Evolutionary conservation across 2,797 vertebrate species (phyloP).

Genomic region (Karalla daura): DNA sequence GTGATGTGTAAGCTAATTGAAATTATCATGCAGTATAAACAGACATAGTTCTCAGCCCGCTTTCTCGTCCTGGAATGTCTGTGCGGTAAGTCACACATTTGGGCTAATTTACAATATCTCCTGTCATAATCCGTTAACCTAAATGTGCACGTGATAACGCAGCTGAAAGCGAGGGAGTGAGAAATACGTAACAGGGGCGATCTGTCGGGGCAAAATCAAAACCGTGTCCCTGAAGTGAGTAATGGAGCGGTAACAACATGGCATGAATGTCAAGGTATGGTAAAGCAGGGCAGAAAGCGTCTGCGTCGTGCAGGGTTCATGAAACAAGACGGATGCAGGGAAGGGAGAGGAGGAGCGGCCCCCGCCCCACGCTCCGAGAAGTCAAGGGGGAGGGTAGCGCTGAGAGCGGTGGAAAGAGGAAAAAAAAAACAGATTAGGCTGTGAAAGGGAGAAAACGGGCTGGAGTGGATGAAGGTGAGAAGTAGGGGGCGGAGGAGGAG

Average conservation of each 20-base stretch:
- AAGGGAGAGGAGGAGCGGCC: not conserved
- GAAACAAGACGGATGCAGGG: constrained; percentile 10
- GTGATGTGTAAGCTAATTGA: not conserved
- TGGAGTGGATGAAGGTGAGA: constrained; percentile 43
- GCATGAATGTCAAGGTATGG: constrained; percentile 6
- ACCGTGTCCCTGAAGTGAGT: constrained; percentile 10
- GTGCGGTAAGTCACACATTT: not conserved
- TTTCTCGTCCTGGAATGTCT: too few species aligned
- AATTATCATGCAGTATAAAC: not conserved
- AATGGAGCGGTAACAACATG: constrained; percentile 16
- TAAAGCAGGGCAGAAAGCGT: not conserved
- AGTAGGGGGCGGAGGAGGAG: constrained; percentile 8
- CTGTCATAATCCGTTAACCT: not conserved
- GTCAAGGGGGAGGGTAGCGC: constrained; percentile 28
- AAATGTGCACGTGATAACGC: not conserved
- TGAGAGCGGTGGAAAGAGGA: too few species aligned
- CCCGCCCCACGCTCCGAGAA: constrained; percentile 21
- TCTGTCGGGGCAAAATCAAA: constrained; percentile 1
- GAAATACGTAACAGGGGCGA: not conserved
- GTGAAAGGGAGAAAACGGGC: constrained; percentile 33
- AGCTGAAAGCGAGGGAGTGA: not conserved
- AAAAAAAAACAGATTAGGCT: constrained; percentile 37
- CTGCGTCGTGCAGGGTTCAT: constrained; percentile 10
- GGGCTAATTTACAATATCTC: not conserved
- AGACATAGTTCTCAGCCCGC: not conserved